Conservation (phyloP, 92 coral and sea anemone genomes). For the Parazoanthus atlanticus region DNA sequence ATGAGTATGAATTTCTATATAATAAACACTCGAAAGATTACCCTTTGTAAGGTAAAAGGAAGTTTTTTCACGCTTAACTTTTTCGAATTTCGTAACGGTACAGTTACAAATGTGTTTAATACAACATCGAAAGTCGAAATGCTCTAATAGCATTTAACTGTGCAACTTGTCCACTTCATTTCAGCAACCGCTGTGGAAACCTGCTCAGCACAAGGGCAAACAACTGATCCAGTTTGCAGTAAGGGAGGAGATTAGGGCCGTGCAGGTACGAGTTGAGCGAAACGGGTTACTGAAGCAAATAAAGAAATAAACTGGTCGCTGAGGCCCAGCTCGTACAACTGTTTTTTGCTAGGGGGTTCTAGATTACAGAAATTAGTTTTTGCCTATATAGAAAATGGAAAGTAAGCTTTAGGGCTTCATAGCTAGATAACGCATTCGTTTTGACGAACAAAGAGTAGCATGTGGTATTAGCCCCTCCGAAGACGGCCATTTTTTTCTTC, state of each 20-base stretch:
- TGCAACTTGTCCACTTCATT: not conserved
- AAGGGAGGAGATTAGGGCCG: slow-evolving; percentile 86
- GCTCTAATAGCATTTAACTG: not conserved
- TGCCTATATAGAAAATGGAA: too few species aligned
- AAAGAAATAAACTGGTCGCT: not conserved
- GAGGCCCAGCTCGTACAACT: not conserved
- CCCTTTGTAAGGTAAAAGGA: too few species aligned
- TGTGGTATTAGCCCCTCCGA: too few species aligned
- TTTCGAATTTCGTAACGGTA: too few species aligned
- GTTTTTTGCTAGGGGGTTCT: not conserved
- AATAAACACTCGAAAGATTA: too few species aligned
- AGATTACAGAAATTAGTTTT: not conserved
- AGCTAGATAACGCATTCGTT: too few species aligned
- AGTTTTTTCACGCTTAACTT: not conserved
- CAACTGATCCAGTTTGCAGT: slow-evolving; percentile 78
- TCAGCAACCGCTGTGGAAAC: slow-evolving; percentile 95
- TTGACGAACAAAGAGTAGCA: too few species aligned
- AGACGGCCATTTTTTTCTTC: not conserved
- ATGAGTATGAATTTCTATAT: too few species aligned
- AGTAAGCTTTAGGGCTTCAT: too few species aligned
- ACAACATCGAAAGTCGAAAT: not conserved
- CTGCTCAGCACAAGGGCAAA: slow-evolving; percentile 80
- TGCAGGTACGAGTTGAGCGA: slow-evolving; percentile 52
- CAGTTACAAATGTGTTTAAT: not conserved
- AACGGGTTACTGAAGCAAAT: too few species aligned